Evolutionary conservation across 2,797 vertebrate species (phyloP).

Genomic region (Manis javanica): DNA sequence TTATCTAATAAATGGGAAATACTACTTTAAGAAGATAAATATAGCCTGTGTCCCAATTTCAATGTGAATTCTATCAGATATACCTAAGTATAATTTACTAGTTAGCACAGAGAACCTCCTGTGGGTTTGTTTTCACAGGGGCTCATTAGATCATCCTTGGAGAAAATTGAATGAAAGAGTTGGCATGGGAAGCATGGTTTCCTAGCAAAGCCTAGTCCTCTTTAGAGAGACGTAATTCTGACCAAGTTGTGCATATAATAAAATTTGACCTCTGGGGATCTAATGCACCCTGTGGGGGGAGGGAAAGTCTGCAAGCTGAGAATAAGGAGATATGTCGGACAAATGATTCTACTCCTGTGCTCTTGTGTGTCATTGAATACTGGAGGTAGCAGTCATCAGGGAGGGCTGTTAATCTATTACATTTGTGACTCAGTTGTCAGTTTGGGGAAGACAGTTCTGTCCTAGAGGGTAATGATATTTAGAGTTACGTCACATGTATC

Average conservation of each 20-base stretch:
- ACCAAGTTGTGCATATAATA: neutral
- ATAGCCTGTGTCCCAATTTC: neutral
- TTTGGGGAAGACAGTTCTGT: neutral
- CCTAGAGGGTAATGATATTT: neutral
- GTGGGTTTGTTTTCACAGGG: neutral
- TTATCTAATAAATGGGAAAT: neutral
- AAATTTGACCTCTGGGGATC: neutral
- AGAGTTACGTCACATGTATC: neutral
- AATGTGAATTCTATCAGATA: neutral
- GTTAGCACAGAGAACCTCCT: too few species aligned
- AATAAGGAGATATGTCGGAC: neutral
- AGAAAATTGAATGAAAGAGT: neutral
- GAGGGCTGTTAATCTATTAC: neutral
- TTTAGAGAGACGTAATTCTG: neutral
- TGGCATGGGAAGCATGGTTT: neutral
- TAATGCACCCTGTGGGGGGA: accelerated
- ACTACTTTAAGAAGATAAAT: neutral
- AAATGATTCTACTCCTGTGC: neutral
- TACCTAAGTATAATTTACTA: neutral
- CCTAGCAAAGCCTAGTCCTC: neutral
- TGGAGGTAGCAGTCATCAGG: neutral
- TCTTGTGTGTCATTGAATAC: neutral
- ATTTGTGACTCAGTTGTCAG: neutral
- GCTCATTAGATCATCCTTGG: neutral
- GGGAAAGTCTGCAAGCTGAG: neutral